Evolutionary conservation across 2,888 invertebrate genomes (phyloP), one percentile per base, ranked within the genome.

Genomic region (Synanthedon andrenaeformis): DNA sequence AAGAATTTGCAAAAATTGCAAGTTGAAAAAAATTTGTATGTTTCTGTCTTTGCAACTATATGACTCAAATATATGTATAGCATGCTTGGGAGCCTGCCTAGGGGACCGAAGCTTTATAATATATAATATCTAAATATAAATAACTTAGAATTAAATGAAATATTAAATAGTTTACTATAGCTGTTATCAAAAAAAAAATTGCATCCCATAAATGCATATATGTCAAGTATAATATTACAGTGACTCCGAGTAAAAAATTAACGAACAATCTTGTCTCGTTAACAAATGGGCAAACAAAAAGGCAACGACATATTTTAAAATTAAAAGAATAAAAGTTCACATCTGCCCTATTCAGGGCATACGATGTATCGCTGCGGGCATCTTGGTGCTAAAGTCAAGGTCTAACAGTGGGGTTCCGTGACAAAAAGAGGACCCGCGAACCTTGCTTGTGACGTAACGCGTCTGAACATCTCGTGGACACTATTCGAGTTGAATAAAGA

Each of bases 321-420:
- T 45, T 6, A 12, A 45, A 45, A n/a, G 5, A 13, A 35, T 35
- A 35, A 35, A 35, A 35, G 10, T 35, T 35, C 35, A 35, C 35
- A 68, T 70, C 64, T 53, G 53, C 52, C 69, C 73, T 73, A 73
- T 77, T 72, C 67, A 68, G 68, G 66, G 72, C 67, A 74, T 74
- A 71, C 70, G 62, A 62, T 67, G 62, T 69, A 72, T 72, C 66
- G 64, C 55, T 57, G 62, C 67, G 69, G 74, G 65, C 68, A 76
- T 72, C 69, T 72, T 62, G 61, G 70, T 65, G 73, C 66, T 65
- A 66, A 67, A 57, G 62, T 69, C 81, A 80, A 82, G 81, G 79
- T 60, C 73, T 74, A 70, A 67, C 81, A 71, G 76, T 76, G 69
- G 80, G 79, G 76, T 74, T 75, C 75, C 72, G 60, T 57, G 61